phyloP scores from a whole-genome alignment of 2,797 vertebrate species.

The Smutsia gigantea region DNA sequence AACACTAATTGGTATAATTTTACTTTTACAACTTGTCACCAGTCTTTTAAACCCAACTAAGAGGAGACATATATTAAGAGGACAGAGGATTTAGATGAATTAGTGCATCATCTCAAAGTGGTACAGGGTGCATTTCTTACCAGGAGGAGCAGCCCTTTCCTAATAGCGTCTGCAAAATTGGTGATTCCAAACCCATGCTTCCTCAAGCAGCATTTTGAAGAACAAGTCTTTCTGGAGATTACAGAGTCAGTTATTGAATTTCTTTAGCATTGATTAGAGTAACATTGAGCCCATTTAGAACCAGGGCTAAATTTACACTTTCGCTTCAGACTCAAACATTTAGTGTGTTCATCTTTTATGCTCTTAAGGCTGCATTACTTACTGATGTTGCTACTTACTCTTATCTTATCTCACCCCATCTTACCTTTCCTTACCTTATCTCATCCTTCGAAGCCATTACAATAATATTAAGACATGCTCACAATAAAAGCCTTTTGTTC shows the following conservation, averaged over 20 bases:
- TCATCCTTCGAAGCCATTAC: conserved; percentile 51
- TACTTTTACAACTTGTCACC: background rate
- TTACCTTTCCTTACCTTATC: conserved; percentile 70
- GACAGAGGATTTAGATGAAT: background rate
- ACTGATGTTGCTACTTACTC: conserved; percentile 42
- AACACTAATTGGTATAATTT: background rate
- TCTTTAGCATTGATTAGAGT: background rate
- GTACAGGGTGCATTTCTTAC: background rate
- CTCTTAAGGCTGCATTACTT: background rate
- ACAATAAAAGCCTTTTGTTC: conserved; percentile 70
- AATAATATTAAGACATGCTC: conserved; percentile 70
- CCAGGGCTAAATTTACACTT: conserved; percentile 65
- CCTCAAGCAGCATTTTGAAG: background rate
- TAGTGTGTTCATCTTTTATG: background rate
- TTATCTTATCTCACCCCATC: conserved; percentile 70
- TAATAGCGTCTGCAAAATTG: background rate
- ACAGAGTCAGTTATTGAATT: conserved; percentile 55
- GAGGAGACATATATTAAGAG: background rate
- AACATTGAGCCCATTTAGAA: background rate
- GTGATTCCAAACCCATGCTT: background rate
- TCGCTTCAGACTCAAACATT: conserved; percentile 48
- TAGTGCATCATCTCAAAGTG: background rate
- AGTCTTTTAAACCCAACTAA: background rate
- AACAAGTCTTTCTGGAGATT: conserved; percentile 58
- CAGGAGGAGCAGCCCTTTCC: background rate